Evolutionary conservation across 1,140 invertebrate species (phyloP).

Genomic region (Lysiphlebus fabarum): DNA sequence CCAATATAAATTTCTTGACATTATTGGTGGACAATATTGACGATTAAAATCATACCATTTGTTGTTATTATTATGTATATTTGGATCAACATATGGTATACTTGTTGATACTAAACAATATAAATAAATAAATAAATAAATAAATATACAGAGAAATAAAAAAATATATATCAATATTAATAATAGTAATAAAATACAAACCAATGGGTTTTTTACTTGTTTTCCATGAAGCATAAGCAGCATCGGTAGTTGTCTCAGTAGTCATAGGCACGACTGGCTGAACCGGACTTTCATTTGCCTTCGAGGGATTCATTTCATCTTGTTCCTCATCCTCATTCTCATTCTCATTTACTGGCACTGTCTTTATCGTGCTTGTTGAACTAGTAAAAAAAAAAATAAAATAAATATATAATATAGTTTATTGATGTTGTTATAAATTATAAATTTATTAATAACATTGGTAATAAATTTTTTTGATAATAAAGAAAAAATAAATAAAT

Average conservation of each 20-base stretch:
- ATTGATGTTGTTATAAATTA: too few species aligned
- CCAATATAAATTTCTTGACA: conserved; percentile 79
- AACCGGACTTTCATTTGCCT: conserved; percentile 29
- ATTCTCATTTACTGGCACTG: conserved; percentile 19
- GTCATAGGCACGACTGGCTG: conserved; percentile 42
- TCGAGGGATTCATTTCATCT: conserved; percentile 15
- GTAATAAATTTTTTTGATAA: too few species aligned
- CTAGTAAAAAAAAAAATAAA: conserved; percentile 14
- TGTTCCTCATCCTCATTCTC: conserved; percentile 19
- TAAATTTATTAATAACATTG: too few species aligned
- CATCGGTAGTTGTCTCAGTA: conserved; percentile 40
- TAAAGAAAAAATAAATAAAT: background rate
- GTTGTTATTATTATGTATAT: conserved; percentile 32
- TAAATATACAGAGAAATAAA: background rate
- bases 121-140: conserved; percentile 8
- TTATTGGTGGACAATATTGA: conserved; percentile 64
- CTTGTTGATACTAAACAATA: conserved; percentile 43
- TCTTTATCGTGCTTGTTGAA: conserved; percentile 17
- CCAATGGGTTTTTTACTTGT: conserved; percentile 48
- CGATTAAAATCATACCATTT: conserved; percentile 45
- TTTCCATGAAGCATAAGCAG: conserved; percentile 46
- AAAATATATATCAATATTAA: conserved; percentile 4
- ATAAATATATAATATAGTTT: conserved; percentile 3
- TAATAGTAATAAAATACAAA: conserved; percentile 26
- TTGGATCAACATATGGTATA: conserved; percentile 44